phyloP scores from a whole-genome alignment of 2,888 invertebrate genomes.

The Dorcus parallelipipedus region DNA sequence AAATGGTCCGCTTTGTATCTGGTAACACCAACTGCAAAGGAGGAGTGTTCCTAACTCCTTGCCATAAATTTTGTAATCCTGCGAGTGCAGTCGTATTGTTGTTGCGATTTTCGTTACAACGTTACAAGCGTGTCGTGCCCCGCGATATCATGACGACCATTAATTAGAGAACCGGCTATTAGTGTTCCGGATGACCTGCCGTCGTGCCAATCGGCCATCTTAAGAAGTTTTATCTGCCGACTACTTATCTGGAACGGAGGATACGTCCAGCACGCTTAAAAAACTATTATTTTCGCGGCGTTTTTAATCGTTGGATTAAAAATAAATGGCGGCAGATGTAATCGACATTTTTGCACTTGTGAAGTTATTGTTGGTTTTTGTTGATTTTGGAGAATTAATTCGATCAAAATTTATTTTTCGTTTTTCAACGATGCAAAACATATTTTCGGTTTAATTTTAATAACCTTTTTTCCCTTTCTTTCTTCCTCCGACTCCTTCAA shows the following conservation, averaged over 20 bases:
- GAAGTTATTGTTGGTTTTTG: too few species aligned
- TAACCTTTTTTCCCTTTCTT: too few species aligned
- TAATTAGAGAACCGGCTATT: constrained; percentile 33
- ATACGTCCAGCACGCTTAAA: not conserved
- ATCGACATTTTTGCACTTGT: too few species aligned
- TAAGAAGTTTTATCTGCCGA: constrained; percentile 30
- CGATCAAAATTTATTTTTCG: too few species aligned
- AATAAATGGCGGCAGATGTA: not conserved
- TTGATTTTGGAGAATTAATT: too few species aligned
- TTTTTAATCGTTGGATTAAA: not conserved
- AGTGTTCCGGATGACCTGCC: constrained; percentile 35
- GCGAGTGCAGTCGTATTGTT: constrained; percentile 3
- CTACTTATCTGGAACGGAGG: constrained; percentile 21
- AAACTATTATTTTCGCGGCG: not conserved
- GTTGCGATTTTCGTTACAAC: not conserved
- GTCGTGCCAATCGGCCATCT: constrained; percentile 28
- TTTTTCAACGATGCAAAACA: too few species aligned
- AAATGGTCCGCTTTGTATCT: too few species aligned
- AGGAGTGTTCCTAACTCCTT: not conserved
- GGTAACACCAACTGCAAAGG: not conserved
- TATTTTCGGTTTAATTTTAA: too few species aligned
- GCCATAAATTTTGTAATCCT: constrained; percentile 1
- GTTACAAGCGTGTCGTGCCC: constrained; percentile 16
- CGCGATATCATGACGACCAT: constrained; percentile 32
- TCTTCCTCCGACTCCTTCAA: too few species aligned